Conservation (phyloP, 2,113 vertebrate species). For the Elephantulus edwardii region DNA sequence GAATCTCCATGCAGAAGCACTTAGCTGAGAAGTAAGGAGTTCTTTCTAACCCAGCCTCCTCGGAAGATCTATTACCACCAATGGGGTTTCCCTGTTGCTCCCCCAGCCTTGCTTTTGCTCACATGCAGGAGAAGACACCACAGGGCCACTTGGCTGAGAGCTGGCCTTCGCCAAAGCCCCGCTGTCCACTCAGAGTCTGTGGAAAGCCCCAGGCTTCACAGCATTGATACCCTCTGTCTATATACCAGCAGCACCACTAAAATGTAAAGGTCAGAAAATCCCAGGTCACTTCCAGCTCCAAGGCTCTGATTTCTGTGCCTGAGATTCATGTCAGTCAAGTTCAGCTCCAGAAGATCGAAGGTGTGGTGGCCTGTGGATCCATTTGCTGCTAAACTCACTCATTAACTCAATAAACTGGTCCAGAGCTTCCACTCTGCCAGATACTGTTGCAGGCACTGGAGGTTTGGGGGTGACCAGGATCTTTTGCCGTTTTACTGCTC, state of each 20-base stretch:
- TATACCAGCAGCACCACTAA: background rate
- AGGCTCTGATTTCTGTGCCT: background rate
- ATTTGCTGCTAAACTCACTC: background rate
- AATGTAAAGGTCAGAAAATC: background rate
- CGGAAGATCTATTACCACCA: background rate
- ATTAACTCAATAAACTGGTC: background rate
- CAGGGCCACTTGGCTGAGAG: background rate
- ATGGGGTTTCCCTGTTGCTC: background rate
- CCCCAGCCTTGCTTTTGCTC: background rate
- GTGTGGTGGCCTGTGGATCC: background rate
- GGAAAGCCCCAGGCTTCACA: background rate
- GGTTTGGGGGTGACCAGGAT: background rate
- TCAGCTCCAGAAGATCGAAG: background rate
- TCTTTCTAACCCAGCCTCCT: background rate
- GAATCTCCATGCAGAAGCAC: fast-evolving
- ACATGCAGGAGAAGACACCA: background rate
- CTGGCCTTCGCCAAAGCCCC: background rate
- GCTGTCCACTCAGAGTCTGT: background rate
- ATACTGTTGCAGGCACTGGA: background rate
- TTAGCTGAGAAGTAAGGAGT: background rate
- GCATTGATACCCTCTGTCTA: fast-evolving
- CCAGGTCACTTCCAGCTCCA: background rate
- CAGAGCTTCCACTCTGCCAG: background rate
- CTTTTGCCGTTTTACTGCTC: background rate
- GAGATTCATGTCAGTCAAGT: background rate